phyloP scores from a whole-genome alignment of 1,140 invertebrate species.

The Polypedilum pembai region DNA sequence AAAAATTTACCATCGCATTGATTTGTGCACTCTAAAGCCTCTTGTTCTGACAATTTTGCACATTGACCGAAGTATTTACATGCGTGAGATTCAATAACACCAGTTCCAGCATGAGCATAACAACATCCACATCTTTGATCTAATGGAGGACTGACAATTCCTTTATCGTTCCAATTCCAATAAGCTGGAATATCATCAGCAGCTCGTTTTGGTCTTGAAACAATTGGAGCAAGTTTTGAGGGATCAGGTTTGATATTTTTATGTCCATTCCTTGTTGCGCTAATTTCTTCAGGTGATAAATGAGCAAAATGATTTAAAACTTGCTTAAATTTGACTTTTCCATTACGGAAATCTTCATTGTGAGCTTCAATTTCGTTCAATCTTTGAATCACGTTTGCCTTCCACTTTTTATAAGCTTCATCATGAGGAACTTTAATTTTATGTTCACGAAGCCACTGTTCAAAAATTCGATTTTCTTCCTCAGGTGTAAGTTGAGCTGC shows the following conservation, averaged over 20 bases:
- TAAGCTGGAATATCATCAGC: background rate
- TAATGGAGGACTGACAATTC: background rate
- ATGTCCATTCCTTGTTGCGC: background rate
- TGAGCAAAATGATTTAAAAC: background rate
- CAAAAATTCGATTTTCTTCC: background rate
- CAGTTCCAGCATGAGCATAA: background rate
- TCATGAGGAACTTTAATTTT: background rate
- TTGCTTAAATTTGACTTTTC: background rate
- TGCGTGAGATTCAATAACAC: background rate
- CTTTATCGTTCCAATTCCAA: background rate
- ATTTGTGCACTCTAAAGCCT: background rate
- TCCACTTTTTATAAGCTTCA: background rate
- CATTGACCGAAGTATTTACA: background rate
- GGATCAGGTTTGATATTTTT: background rate
- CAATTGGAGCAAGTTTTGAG: background rate
- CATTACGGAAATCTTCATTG: background rate
- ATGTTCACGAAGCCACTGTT: background rate
- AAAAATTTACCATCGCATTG: background rate
- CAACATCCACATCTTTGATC: constrained; percentile 10
- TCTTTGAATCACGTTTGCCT: background rate
- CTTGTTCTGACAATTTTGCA: background rate
- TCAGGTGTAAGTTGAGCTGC: too few species aligned
- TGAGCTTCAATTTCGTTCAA: background rate
- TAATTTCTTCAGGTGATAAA: background rate
- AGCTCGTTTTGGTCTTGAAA: background rate